These are phyloP conservation scores for Puntigrus tetrazona DNA, from an alignment of 2,113 vertebrate genomes.

Conservation along the genomic window DNA sequence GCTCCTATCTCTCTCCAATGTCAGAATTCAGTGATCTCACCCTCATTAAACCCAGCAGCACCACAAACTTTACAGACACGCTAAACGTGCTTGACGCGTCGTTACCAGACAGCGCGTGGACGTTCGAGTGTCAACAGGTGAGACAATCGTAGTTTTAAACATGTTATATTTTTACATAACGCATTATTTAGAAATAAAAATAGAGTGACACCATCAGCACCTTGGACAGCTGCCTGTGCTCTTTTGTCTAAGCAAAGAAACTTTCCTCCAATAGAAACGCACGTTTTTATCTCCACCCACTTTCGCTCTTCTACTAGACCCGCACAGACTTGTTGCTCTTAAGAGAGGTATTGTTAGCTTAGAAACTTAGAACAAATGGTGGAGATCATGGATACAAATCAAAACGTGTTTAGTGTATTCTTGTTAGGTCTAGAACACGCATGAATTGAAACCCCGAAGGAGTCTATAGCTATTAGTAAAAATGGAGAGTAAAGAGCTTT, in stretches of 20 bases:
- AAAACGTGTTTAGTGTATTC: neutral
- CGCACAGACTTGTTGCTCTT: conserved; percentile 9
- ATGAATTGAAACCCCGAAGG: neutral
- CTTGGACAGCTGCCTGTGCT: neutral
- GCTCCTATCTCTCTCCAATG: conserved; percentile 74
- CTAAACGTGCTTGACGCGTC: conserved; percentile 70
- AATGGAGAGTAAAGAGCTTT: conserved; percentile 28
- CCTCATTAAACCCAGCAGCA: conserved; percentile 73
- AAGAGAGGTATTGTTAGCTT: neutral
- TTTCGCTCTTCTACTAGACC: neutral
- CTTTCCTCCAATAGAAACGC: conserved; percentile 51
- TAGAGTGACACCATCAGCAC: neutral
- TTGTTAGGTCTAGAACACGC: neutral
- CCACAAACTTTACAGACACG: conserved; percentile 63
- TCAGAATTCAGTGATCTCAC: conserved; percentile 76
- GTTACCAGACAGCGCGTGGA: conserved; percentile 71
- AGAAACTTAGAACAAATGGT: neutral
- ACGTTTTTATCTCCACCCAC: conserved; percentile 1
- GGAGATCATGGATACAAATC: neutral
- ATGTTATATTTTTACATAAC: neutral
- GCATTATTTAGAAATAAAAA: neutral
- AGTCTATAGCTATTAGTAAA: neutral
- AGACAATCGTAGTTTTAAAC: conserved; percentile 30
- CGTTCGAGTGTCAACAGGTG: conserved; percentile 72
- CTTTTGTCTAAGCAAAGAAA: conserved; percentile 19